phyloP scores from a whole-genome alignment of 1,140 invertebrate genomes.

The Eurosta solidaginis region DNA sequence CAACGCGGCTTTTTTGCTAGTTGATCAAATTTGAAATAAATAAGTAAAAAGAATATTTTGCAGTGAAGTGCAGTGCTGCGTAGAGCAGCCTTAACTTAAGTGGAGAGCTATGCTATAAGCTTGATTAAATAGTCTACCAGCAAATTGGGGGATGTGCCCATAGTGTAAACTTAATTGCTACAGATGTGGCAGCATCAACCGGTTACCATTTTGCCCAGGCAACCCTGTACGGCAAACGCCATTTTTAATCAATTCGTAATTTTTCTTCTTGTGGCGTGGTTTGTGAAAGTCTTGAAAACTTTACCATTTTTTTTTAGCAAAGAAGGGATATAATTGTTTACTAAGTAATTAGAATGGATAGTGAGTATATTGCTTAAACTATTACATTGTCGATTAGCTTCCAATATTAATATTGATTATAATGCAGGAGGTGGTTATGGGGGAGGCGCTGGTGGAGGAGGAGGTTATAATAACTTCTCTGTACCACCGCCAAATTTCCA shows the following conservation, averaged over 20 bases:
- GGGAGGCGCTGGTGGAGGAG: slow-evolving; percentile 51
- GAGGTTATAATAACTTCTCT: slow-evolving; percentile 57
- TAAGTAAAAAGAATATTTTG: no score
- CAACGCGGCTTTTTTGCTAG: no score
- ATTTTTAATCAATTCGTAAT: slow-evolving; percentile 26
- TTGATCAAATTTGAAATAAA: no score
- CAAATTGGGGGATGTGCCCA: no score
- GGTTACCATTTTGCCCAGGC: background rate
- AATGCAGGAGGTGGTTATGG: slow-evolving; percentile 53
- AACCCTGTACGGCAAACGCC: slow-evolving; percentile 8
- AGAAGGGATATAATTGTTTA: background rate
- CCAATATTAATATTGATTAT: slow-evolving; percentile 36
- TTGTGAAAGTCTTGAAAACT: background rate
- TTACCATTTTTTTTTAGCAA: background rate
- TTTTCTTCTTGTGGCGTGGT: background rate
- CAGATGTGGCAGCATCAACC: background rate
- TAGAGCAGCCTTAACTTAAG: no score
- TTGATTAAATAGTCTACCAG: no score
- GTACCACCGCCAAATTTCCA: slow-evolving; percentile 57
- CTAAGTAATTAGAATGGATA: background rate
- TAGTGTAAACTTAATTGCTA: no score
- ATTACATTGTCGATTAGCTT: background rate
- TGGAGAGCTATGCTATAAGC: no score
- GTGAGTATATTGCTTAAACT: background rate
- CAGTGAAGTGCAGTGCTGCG: no score